Evolutionary conservation across 2,888 invertebrate genomes (phyloP).

Genomic region (Cantharis rustica): DNA sequence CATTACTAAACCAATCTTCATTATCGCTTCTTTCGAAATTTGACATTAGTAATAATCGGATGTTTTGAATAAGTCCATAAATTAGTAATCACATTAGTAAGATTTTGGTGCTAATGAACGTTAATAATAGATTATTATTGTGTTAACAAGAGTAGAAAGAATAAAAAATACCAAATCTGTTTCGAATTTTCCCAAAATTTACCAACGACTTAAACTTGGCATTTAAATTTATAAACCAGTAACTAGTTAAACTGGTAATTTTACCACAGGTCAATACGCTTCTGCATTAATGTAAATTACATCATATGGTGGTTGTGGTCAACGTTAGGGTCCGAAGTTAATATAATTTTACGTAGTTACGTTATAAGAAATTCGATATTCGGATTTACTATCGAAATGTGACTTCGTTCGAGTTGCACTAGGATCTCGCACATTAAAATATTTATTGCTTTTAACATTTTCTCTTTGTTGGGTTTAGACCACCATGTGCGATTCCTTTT

Average conservation of each 20-base stretch:
- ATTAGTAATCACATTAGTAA: neutral
- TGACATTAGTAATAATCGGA: neutral
- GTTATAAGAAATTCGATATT: neutral
- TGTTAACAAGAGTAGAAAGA: neutral
- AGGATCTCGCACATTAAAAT: neutral
- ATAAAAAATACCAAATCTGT: neutral
- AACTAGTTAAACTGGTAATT: constrained; percentile 27
- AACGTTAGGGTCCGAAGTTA: neutral
- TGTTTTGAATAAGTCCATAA: neutral
- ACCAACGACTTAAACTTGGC: constrained; percentile 20
- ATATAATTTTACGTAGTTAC: neutral
- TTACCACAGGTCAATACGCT: constrained; percentile 24
- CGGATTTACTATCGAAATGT: neutral
- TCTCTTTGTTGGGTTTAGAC: neutral
- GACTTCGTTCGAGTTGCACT: neutral
- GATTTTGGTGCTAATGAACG: neutral
- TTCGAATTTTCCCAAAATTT: neutral
- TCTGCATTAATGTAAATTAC: constrained; percentile 5
- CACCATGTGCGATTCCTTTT: neutral
- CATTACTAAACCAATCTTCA: neutral
- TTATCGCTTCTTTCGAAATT: neutral
- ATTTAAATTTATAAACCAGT: constrained; percentile 19
- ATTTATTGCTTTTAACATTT: neutral
- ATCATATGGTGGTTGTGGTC: constrained; percentile 3
- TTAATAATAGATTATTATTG: neutral